Evolutionary conservation across 2,113 vertebrate species (phyloP).

Genomic region (Oxygymnocypris stewartii): DNA sequence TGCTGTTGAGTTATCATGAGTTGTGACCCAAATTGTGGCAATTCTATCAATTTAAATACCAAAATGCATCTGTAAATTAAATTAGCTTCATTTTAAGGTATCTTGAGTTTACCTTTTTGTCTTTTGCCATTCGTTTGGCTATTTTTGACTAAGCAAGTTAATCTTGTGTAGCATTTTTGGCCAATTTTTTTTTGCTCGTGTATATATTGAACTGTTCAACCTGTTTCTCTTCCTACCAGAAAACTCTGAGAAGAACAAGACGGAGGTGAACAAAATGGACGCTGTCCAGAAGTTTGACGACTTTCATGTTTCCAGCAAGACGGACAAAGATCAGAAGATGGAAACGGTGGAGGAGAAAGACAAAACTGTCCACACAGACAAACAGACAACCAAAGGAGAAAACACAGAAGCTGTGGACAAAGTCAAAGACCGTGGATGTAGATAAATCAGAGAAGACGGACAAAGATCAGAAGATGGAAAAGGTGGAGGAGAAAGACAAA

Average conservation of each 20-base stretch:
- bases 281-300: slow-evolving; percentile 49
- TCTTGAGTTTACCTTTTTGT: not conserved
- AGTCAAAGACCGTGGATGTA: slow-evolving; percentile 15
- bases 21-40: not conserved
- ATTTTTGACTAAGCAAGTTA: not conserved
- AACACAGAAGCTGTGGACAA: not conserved
- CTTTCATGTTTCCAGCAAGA: slow-evolving; percentile 31
- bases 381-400: slow-evolving; percentile 34
- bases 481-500: slow-evolving; percentile 40
- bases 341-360: slow-evolving; percentile 39
- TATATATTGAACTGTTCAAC: not conserved
- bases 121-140: not conserved
- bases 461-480: slow-evolving; percentile 44
- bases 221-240: slow-evolving; percentile 49
- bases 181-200: not conserved
- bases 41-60: not conserved
- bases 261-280: slow-evolving; percentile 58
- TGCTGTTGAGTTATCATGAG: not conserved
- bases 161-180: not conserved
- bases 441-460: not conserved
- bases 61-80: not conserved
- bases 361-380: slow-evolving; percentile 39
- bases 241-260: slow-evolving; percentile 61
- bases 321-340: slow-evolving; percentile 37
- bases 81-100: not conserved